phyloP scores from a whole-genome alignment of 2,888 invertebrate genomes.

The Cephus sareptanus region DNA sequence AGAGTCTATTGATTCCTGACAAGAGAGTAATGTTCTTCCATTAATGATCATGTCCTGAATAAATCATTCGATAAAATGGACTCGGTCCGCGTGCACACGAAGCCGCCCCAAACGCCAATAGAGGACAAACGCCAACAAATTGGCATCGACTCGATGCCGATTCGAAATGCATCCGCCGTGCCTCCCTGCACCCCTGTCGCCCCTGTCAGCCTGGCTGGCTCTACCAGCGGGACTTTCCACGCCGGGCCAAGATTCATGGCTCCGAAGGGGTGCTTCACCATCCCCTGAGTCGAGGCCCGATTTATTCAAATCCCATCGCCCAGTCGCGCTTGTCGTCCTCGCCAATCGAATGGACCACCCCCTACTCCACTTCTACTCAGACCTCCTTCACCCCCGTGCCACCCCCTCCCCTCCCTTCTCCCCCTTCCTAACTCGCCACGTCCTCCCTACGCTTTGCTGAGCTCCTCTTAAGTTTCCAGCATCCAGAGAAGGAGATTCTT shows the following conservation, averaged over 20 bases:
- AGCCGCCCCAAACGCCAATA: slow-evolving; percentile 1
- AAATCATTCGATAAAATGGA: slow-evolving; percentile 63
- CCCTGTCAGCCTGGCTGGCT: background rate
- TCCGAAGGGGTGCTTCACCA: background rate
- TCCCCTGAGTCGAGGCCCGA: background rate
- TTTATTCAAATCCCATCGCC: background rate
- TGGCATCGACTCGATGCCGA: slow-evolving; percentile 25
- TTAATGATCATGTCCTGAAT: slow-evolving; percentile 62
- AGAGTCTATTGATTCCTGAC: slow-evolving; percentile 59
- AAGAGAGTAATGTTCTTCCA: slow-evolving; percentile 61
- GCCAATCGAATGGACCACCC: background rate
- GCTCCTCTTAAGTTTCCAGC: background rate
- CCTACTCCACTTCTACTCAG: background rate
- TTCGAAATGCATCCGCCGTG: background rate
- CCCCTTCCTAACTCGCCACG: background rate
- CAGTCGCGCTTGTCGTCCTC: background rate
- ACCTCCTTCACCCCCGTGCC: background rate
- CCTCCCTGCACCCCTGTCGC: background rate
- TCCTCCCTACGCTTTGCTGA: background rate
- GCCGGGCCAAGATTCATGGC: background rate
- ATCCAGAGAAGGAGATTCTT: background rate
- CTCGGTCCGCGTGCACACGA: slow-evolving; percentile 36
- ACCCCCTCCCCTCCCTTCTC: no score
- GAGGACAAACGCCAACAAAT: slow-evolving; percentile 46
- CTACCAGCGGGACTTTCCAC: background rate